Conservation (phyloP, 2,888 invertebrate genomes). For the Deilephila porcellus region DNA sequence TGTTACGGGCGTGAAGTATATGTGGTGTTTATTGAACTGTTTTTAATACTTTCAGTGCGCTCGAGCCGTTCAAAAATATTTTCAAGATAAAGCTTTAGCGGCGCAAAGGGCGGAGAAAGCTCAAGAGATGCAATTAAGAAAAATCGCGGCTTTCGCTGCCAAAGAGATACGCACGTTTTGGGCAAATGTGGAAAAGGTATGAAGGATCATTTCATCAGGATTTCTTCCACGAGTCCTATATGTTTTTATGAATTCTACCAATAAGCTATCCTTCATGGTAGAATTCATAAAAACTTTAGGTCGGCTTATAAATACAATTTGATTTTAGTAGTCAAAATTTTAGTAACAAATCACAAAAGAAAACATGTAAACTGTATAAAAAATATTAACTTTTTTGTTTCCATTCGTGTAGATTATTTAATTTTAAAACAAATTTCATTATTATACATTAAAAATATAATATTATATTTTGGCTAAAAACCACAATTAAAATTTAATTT, state of each 20-base stretch:
- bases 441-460: too few species aligned
- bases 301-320: too few species aligned
- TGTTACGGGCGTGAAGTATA: neutral
- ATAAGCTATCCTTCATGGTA: too few species aligned
- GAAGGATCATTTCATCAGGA: neutral
- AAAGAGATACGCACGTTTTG: constrained; percentile 98
- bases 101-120: constrained; percentile 96
- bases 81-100: constrained; percentile 95
- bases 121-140: constrained; percentile 92
- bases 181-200: constrained; percentile 96
- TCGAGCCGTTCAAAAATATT: constrained; percentile 95
- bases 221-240: neutral
- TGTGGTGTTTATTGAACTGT: neutral
- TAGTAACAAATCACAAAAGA: too few species aligned
- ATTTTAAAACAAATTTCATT: too few species aligned
- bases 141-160: constrained; percentile 95
- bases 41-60: constrained; percentile 86
- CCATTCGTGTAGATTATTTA: too few species aligned
- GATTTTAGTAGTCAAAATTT: too few species aligned
- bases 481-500: too few species aligned
- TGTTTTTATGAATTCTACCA: neutral
- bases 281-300: too few species aligned
- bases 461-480: too few species aligned
- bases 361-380: too few species aligned
- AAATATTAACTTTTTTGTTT: too few species aligned